A percentile compares a stretch with the other conserved stretches of the same genome.
phyloP scores from a whole-genome alignment of 2,797 vertebrate species.

The Squalus acanthias region DNA sequence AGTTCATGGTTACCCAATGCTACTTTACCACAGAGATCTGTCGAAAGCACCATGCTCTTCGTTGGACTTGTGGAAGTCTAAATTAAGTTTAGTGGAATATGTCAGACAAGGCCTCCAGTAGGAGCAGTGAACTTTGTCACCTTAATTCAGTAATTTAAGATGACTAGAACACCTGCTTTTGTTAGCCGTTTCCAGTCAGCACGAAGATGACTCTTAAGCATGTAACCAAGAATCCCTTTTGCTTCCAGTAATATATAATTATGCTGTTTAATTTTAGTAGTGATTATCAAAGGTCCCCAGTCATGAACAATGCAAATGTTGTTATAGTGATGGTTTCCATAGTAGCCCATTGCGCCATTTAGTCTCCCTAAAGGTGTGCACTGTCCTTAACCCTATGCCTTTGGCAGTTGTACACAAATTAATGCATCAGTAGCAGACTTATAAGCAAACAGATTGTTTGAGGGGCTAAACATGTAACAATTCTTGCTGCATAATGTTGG shows the following conservation, averaged over 20 bases:
- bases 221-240: not conserved
- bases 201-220: not conserved
- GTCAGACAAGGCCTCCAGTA: not conserved
- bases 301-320: constrained; percentile 20
- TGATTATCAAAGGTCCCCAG: not conserved
- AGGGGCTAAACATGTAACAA: not conserved
- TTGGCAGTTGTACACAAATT: not conserved
- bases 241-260: not conserved
- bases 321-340: not conserved
- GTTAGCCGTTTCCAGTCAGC: not conserved
- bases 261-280: not conserved
- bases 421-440: not conserved
- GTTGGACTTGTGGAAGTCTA: not conserved
- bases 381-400: not conserved
- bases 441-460: not conserved
- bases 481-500: not conserved
- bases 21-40: not conserved
- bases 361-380: not conserved
- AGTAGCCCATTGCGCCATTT: not conserved
- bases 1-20: not conserved
- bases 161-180: not conserved
- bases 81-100: not conserved
- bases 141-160: not conserved
- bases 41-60: not conserved
- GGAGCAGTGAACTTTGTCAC: not conserved